Evolutionary conservation across 2,113 vertebrate genomes (phyloP).

Genomic region (Phocoena sinus): DNA sequence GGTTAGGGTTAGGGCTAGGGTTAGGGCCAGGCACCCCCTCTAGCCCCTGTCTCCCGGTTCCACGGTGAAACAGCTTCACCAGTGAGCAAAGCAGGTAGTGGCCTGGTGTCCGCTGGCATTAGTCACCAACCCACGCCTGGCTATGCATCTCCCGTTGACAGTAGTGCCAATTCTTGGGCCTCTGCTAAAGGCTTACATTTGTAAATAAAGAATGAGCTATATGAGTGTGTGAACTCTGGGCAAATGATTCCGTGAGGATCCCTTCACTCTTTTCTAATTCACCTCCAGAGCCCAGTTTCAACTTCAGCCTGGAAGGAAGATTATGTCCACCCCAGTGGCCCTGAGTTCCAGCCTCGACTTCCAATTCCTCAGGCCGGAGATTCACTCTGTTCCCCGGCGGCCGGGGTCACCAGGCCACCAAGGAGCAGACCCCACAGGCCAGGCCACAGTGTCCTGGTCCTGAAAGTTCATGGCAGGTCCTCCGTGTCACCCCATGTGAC

Average conservation of each 20-base stretch:
- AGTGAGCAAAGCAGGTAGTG: accelerated
- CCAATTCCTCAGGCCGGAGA: not conserved
- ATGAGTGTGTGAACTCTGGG: not conserved
- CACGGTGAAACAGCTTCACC: no score
- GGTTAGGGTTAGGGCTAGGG: not conserved
- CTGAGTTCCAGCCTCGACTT: not conserved
- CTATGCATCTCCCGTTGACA: accelerated
- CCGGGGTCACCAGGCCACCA: not conserved
- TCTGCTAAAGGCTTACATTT: not conserved
- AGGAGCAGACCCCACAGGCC: no score
- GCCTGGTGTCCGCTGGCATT: accelerated
- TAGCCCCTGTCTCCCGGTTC: accelerated
- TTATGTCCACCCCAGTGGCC: not conserved
- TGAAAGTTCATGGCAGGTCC: not conserved
- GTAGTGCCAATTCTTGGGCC: not conserved
- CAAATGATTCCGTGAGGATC: not conserved
- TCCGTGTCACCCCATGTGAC: not conserved
- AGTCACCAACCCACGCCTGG: accelerated
- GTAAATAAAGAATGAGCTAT: no score
- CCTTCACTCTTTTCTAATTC: not conserved
- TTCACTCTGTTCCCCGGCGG: accelerated
- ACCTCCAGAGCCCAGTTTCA: not conserved
- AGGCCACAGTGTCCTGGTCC: not conserved
- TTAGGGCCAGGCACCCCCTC: accelerated
- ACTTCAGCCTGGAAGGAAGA: not conserved